Conservation (phyloP, 1,140 invertebrate species). For the Nasonia vitripennis region DNA sequence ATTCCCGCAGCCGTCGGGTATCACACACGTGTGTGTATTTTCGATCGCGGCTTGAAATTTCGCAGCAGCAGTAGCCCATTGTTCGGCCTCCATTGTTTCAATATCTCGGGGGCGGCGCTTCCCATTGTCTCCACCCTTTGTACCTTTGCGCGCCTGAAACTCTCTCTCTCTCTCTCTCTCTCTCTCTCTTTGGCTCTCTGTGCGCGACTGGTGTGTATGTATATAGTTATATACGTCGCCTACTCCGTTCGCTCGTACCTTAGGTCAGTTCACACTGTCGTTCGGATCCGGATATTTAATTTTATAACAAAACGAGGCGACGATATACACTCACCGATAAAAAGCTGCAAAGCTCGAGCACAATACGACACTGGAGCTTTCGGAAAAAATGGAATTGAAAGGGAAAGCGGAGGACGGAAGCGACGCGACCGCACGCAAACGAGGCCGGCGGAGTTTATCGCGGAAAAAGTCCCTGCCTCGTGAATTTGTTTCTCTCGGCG, state of each 20-base stretch:
- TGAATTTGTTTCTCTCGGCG: slow-evolving; percentile 38
- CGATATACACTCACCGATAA: not conserved
- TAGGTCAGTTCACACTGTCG: not conserved
- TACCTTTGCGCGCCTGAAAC: slow-evolving; percentile 68
- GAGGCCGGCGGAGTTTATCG: slow-evolving; percentile 27
- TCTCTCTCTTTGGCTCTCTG: slow-evolving; percentile 56
- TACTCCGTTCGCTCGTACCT: not conserved
- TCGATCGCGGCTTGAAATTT: slow-evolving; percentile 68
- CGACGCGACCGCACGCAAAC: not conserved
- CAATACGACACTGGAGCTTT: not conserved
- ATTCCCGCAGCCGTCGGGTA: too few relatives aligned
- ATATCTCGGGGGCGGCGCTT: slow-evolving; percentile 73
- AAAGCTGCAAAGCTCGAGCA: not conserved
- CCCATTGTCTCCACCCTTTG: slow-evolving; percentile 75
- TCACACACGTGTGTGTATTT: slow-evolving; percentile 45
- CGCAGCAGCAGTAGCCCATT: slow-evolving; percentile 64
- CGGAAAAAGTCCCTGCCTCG: slow-evolving; percentile 24
- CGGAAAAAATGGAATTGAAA: not conserved
- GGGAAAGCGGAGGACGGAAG: not conserved
- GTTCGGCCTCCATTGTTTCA: slow-evolving; percentile 72
- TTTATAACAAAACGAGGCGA: too few relatives aligned
- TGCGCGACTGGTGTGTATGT: not conserved
- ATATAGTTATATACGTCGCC: not conserved
- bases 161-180: slow-evolving; percentile 67
- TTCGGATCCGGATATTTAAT: too few relatives aligned